Evolutionary conservation across 2,797 vertebrate genomes (phyloP).

Genomic region (Percopsis omiscomaycus): DNA sequence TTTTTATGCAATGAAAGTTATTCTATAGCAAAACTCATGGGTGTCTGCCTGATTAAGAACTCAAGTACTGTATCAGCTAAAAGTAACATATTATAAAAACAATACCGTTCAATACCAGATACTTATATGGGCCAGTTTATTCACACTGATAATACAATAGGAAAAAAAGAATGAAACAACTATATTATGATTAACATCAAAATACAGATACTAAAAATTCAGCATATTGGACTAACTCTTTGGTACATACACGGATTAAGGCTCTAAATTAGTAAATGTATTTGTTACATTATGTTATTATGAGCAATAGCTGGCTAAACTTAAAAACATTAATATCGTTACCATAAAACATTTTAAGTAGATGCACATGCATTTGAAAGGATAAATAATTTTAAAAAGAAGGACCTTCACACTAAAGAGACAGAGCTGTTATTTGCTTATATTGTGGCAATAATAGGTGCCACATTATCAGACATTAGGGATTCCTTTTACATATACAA

Average conservation of each 20-base stretch:
- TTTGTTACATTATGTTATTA: too few relatives aligned
- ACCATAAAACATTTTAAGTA: background rate
- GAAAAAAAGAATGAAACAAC: background rate
- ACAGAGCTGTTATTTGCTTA: background rate
- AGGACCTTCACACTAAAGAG: slow-evolving; percentile 17
- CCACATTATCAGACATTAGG: slow-evolving; percentile 2
- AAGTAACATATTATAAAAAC: too few relatives aligned
- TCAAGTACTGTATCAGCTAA: too few relatives aligned
- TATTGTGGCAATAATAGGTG: slow-evolving; percentile 8
- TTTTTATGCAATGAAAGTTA: too few relatives aligned
- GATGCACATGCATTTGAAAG: background rate
- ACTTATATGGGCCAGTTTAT: background rate
- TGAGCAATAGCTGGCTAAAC: background rate
- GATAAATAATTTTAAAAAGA: slow-evolving; percentile 9
- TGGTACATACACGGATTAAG: too few relatives aligned
- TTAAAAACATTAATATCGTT: background rate
- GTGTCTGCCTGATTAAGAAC: too few relatives aligned
- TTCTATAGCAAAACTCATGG: too few relatives aligned
- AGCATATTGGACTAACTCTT: too few relatives aligned
- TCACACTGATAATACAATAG: background rate
- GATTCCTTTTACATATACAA: slow-evolving; percentile 23
- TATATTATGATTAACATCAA: background rate
- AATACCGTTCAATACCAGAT: too few relatives aligned
- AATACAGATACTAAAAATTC: too few relatives aligned
- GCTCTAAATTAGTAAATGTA: too few relatives aligned